Base-by-base conservation (phyloP, 1,140 invertebrate species). In the Drosophila sp. region DNA sequence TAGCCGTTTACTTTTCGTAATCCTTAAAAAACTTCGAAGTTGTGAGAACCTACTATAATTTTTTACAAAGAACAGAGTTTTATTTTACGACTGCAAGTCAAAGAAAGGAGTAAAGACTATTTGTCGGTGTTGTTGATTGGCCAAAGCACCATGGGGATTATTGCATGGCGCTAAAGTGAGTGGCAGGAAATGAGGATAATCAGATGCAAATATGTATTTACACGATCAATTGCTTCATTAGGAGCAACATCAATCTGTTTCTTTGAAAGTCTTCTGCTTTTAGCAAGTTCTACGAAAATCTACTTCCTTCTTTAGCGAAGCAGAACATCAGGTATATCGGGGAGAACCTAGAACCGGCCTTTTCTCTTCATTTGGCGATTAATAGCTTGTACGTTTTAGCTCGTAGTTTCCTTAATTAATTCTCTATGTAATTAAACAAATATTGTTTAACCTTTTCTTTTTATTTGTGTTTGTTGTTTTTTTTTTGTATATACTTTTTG, bases 401-500 rank as follows among this genome's bases (percentile, higher is more conserved):
- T 50, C 23, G 1, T 27, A 25, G 44, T 50, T 50, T 7, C 44
- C 2, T 50, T 50, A 27, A 50, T 50, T 7, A 27, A 50, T 50
- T 50, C 44, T 50, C 44, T 25, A 47, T 47, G 44, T 23, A 50
- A 50, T 50, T 27, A 50, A 50, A 50, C 44, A n/a, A 57, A 40
- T 50, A 68, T 79, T 47, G 78, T 40, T 72, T 60, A 69, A 68
- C 41, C 70, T 35, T 27, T 10, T 3, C 10, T 10, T n/a, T 60
- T 47, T 47, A 27, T 32, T 50, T 62, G 30, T 35, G 5, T 44
- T 27, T 38, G 27, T 11, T 1, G 7, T 75, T 67, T 60, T 38
- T 8, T 6, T 70, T 44, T 67, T 38, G 68, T 66, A 65, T 17
- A 64, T 65, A 55, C 29, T 32, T 29, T 8, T n/a, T 6, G 33